These are phyloP conservation scores for Cygnus olor DNA, from an alignment of 2,797 vertebrate genomes.

Conservation along the genomic window DNA sequence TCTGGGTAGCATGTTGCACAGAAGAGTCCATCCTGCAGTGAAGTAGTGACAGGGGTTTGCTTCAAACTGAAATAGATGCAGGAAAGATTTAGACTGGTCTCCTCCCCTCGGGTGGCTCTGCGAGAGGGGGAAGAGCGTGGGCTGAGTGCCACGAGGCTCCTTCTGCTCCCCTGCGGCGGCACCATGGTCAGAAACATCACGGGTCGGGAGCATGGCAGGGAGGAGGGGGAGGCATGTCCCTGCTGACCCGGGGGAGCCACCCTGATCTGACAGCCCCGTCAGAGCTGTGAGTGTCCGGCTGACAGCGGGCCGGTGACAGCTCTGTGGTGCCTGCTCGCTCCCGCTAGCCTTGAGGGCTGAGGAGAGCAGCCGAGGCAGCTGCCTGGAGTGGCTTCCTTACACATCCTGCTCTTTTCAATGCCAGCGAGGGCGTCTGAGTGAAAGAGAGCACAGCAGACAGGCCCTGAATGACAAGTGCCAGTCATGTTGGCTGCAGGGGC, in stretches of 20 bases:
- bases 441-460: neutral
- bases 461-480: constrained; percentile 29
- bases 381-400: constrained; percentile 24
- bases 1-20: neutral
- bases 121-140: neutral
- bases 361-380: neutral
- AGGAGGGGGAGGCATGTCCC: neutral
- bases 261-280: neutral
- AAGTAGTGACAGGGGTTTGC: constrained; percentile 3
- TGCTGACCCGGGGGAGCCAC: neutral
- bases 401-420: constrained; percentile 26
- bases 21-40: neutral
- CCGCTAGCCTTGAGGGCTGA: neutral
- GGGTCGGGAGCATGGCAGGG: neutral
- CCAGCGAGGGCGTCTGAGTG: neutral
- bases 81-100: neutral
- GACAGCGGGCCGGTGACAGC: neutral
- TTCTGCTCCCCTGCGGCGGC: neutral
- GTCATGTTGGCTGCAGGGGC: neutral
- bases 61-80: neutral
- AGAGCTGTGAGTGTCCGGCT: neutral
- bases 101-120: neutral
- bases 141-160: neutral
- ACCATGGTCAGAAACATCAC: neutral
- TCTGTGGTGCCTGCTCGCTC: neutral